Base-by-base conservation (phyloP, 2,113 vertebrate species). In the Phaetusa simplex region DNA sequence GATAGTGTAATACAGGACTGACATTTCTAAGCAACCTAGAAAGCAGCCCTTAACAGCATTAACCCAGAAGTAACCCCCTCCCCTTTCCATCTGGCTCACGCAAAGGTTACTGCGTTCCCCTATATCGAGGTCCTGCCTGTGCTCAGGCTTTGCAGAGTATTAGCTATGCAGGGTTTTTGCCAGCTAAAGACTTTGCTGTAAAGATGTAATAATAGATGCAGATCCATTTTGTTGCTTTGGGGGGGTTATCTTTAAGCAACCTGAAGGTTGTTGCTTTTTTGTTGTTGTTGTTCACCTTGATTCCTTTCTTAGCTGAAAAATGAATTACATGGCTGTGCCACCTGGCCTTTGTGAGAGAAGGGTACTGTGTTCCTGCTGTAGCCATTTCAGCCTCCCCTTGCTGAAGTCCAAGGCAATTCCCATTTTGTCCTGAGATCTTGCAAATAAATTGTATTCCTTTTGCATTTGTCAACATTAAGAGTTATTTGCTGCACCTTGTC, bases 401-500 rank as follows among this genome's bases (percentile, higher is more conserved):
- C 71, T 94, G 38, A 92, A 77, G 73, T 76, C 78, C 77, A 89
- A 95, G 61, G 62, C 84, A 91, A 83, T 90, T 95, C 56, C n/a
- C 62, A 90, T 85, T 96, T 94, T 88, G 70, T 92, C 77, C 58
- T 76, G 58, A 74, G 80, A 70, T 86, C 89, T 74, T 72, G 12
- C 66, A 89, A 76, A 95, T 88, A 95, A 97, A 96, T 94, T 29
- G 89, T 40, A 93, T 96, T 96, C 93, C 90, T 95, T 97, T 97
- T 97, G 89, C 91, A 97, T 96, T 97, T 97, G 94, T 96, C 95
- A 96, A 94, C 83, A 95, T 96, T 97, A 97, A 71, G 83, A 86
- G 74, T 76, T 95, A 95, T 95, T 97, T 95, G 82, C 72, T 82
- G 69, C 69, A 85, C 62, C 94, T 96, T 81, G 88, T 70, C 83